phyloP scores from a whole-genome alignment of 2,113 vertebrate genomes.

The Onychostruthus taczanowskii region DNA sequence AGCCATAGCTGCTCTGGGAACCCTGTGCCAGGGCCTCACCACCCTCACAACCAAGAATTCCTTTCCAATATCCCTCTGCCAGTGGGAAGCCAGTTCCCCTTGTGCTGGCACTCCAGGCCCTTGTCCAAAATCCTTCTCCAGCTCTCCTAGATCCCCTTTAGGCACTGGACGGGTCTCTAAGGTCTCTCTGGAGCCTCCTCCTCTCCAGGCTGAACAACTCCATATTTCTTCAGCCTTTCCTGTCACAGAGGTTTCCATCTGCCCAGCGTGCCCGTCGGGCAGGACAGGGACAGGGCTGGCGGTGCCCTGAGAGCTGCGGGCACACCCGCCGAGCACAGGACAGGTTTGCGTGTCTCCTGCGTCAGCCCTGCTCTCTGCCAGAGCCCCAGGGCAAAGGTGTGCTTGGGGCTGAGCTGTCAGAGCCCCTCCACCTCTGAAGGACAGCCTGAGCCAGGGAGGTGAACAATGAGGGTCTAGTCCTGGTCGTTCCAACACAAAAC shows the following conservation, averaged over 20 bases:
- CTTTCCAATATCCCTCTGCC: background rate
- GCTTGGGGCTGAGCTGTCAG: background rate
- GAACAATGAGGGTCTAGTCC: background rate
- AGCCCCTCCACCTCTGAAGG: background rate
- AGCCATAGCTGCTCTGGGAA: background rate
- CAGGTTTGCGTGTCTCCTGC: background rate
- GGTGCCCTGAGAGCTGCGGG: background rate
- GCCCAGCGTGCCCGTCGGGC: rapidly evolving
- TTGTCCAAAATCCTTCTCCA: background rate
- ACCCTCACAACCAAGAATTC: background rate
- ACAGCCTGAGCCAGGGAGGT: background rate
- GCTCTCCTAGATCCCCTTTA: background rate
- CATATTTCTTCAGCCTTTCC: background rate
- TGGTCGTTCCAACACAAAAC: background rate
- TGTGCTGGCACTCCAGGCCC: background rate
- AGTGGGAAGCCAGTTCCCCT: background rate
- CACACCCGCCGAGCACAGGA: background rate
- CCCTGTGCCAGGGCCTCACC: background rate
- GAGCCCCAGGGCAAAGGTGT: slow-evolving; percentile 16
- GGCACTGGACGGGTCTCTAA: background rate
- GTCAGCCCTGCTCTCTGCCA: background rate
- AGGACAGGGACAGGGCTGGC: background rate
- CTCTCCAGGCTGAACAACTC: background rate
- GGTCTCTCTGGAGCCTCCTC: background rate
- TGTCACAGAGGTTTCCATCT: background rate